These are phyloP conservation scores for Lagocephalus sceleratus DNA, from an alignment of 2,797 vertebrate genomes.

Conservation along the genomic window DNA sequence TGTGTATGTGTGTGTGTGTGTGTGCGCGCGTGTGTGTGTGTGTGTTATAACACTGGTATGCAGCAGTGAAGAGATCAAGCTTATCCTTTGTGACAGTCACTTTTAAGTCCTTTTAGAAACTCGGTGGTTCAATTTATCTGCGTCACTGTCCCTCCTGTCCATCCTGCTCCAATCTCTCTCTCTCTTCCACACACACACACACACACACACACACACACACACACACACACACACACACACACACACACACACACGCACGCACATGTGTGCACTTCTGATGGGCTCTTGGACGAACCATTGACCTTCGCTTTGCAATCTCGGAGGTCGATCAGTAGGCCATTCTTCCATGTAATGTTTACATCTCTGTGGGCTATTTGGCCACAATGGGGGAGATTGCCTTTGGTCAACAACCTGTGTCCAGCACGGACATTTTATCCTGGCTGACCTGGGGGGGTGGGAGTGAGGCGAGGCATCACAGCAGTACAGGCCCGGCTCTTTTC, in stretches of 20 bases:
- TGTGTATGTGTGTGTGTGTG: constrained; percentile 14
- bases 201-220: constrained; percentile 19
- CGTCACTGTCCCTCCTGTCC: background rate
- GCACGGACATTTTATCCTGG: constrained; percentile 41
- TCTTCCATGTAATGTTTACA: constrained; percentile 76
- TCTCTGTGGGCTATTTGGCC: constrained; percentile 69
- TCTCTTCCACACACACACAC: constrained; percentile 39
- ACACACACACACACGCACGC: constrained; percentile 24
- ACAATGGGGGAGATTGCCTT: constrained; percentile 64
- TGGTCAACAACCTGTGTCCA: constrained; percentile 68
- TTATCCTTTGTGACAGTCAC: constrained; percentile 69
- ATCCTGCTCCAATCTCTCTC: constrained; percentile 15
- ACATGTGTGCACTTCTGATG: constrained; percentile 46
- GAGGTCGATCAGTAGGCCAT: constrained; percentile 69
- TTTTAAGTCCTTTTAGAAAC: constrained; percentile 63
- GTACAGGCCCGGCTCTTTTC: constrained; percentile 13
- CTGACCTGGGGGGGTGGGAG: constrained; percentile 14
- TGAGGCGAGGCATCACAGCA: constrained; percentile 28
- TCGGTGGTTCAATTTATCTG: constrained; percentile 68
- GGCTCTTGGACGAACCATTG: constrained; percentile 63
- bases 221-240: constrained; percentile 30
- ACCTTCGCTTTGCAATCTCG: constrained; percentile 76
- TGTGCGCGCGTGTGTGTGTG: constrained; percentile 11
- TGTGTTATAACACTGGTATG: constrained; percentile 35
- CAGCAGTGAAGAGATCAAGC: constrained; percentile 55